A percentile compares a stretch with the other conserved stretches of the same genome.
These are phyloP conservation scores for Trogon surrucura DNA, from an alignment of 2,113 vertebrate species.

Conservation along the genomic window DNA sequence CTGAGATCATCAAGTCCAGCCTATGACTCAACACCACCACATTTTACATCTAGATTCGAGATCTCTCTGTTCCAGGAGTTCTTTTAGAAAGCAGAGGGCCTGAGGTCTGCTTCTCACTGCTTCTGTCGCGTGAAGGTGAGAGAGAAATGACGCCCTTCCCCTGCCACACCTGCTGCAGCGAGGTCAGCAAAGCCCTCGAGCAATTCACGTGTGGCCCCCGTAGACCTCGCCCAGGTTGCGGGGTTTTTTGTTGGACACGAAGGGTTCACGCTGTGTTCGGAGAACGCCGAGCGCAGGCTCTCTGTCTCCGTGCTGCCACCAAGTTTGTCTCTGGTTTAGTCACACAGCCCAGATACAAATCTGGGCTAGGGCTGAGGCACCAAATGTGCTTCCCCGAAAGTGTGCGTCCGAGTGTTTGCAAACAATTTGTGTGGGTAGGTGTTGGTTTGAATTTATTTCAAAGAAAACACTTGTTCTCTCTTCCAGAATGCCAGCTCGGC, in stretches of 20 bases:
- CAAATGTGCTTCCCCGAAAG: neutral
- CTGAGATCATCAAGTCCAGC: no score
- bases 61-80: neutral
- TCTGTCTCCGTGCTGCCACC: neutral
- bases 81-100: neutral
- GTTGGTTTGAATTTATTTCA: neutral
- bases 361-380: neutral
- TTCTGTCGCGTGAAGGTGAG: neutral
- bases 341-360: neutral
- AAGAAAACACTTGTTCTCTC: neutral
- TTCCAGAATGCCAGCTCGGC: neutral
- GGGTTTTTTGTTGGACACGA: neutral
- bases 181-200: neutral
- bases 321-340: neutral
- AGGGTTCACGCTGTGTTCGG: neutral
- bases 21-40: no score
- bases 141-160: neutral
- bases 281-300: neutral
- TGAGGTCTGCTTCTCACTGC: neutral
- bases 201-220: accelerated
- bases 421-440: neutral
- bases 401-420: neutral
- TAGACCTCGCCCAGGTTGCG: neutral
- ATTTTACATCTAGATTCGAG: neutral
- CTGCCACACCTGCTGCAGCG: neutral